phyloP scores from a whole-genome alignment of 2,113 vertebrate species.

The Rhea pennata region DNA sequence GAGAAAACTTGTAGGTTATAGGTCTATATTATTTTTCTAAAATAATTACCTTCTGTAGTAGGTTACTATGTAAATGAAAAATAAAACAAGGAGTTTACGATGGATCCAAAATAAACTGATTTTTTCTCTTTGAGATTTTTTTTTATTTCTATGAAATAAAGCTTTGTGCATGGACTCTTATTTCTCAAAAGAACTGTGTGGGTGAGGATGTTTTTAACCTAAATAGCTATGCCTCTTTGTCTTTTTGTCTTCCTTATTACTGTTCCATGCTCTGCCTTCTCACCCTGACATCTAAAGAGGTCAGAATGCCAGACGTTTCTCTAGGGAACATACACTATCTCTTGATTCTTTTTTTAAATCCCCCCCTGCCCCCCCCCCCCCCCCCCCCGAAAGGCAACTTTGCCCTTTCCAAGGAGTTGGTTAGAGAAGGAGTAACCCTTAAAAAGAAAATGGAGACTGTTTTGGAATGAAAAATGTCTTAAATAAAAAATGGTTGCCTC shows the following conservation, averaged over 20 bases:
- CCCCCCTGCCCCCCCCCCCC: too few species aligned
- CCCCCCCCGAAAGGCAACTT: neutral
- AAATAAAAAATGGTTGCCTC: neutral
- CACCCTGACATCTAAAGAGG: neutral
- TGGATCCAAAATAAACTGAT: neutral
- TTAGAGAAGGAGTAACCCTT: neutral
- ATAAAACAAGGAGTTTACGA: neutral
- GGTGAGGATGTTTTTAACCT: neutral
- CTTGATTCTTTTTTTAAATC: neutral
- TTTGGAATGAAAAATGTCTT: neutral
- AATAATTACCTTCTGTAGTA: neutral
- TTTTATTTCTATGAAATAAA: neutral
- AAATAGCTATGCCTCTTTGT: neutral
- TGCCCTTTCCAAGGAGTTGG: neutral
- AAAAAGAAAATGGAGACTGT: accelerated
- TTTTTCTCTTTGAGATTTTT: neutral
- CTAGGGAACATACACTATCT: too few species aligned
- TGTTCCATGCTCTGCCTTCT: neutral
- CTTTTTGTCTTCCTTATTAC: neutral
- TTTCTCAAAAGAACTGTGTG: neutral
- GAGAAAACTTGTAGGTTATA: neutral
- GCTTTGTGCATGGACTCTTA: neutral
- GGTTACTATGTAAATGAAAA: neutral
- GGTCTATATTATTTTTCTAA: neutral
- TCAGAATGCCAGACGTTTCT: neutral